Conservation (phyloP, 2,797 vertebrate species). For the Pteronotus mesoamericanus region DNA sequence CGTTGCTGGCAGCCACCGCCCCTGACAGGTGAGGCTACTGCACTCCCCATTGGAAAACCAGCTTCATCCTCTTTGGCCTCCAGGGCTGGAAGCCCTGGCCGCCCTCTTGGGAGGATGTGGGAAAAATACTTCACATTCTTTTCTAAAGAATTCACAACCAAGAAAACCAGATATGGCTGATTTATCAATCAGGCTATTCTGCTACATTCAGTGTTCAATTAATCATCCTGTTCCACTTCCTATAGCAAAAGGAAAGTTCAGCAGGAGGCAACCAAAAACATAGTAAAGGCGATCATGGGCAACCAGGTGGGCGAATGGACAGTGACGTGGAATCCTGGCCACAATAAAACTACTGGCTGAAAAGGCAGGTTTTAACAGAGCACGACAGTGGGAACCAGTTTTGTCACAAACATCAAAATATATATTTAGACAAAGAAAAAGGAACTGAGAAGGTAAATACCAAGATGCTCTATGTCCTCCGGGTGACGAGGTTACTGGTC, state of each 20-base stretch:
- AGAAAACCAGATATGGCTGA: conserved; percentile 53
- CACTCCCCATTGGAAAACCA: background rate
- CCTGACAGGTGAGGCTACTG: background rate
- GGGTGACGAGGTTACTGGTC: background rate
- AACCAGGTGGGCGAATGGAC: background rate
- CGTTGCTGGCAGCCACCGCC: background rate
- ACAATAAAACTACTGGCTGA: background rate
- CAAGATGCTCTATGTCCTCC: background rate
- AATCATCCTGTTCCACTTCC: background rate
- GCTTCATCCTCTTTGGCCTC: background rate
- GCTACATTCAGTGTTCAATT: conserved; percentile 20
- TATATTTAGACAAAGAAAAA: background rate
- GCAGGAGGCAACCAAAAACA: background rate
- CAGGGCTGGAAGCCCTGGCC: background rate
- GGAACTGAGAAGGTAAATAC: background rate
- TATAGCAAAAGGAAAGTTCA: background rate
- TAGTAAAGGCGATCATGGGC: background rate
- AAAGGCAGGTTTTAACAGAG: background rate
- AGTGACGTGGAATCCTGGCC: background rate
- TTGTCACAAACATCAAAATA: background rate
- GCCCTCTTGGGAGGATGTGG: conserved; percentile 61
- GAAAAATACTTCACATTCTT: conserved; percentile 69
- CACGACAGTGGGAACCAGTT: background rate
- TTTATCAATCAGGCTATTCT: conserved; percentile 60
- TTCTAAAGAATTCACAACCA: conserved; percentile 48